Evolutionary conservation across 2,888 invertebrate genomes (phyloP).

Genomic region (Watsonalla cultraria): DNA sequence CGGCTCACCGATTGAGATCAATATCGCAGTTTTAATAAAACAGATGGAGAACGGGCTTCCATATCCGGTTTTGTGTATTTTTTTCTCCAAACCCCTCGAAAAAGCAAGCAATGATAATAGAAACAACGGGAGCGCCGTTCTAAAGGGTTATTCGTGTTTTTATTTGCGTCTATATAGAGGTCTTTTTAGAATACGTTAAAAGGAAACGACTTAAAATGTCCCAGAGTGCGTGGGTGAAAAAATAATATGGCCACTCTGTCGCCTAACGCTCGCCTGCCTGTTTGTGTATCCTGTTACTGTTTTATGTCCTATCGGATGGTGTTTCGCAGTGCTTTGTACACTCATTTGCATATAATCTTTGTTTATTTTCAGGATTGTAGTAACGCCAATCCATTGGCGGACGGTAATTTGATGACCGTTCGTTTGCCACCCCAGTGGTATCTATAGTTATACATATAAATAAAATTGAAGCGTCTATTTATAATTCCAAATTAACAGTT

Average conservation of each 20-base stretch:
- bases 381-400: not conserved
- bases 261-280: slow-evolving; percentile 26
- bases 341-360: not conserved
- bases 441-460: too few relatives aligned
- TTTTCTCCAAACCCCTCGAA: slow-evolving; percentile 58
- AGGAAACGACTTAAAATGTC: slow-evolving; percentile 48
- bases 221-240: slow-evolving; percentile 47
- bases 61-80: slow-evolving; percentile 68
- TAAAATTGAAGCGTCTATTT: too few relatives aligned
- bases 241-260: slow-evolving; percentile 39
- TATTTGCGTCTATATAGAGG: slow-evolving; percentile 56
- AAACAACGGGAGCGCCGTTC: slow-evolving; percentile 61
- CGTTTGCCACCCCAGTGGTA: too few relatives aligned
- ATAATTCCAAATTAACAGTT: too few relatives aligned
- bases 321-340: slow-evolving; percentile 1
- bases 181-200: slow-evolving; percentile 61
- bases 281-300: slow-evolving; percentile 28
- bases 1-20: slow-evolving; percentile 57
- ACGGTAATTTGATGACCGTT: not conserved
- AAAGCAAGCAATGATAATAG: slow-evolving; percentile 70
- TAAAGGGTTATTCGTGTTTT: slow-evolving; percentile 70
- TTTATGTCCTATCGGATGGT: slow-evolving; percentile 19
- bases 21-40: slow-evolving; percentile 75
- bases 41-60: slow-evolving; percentile 64
- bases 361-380: not conserved